Evolutionary conservation across 2,797 vertebrate species (phyloP), one percentile per base, ranked within the genome.

Genomic region (Notolepis coatsorum): DNA sequence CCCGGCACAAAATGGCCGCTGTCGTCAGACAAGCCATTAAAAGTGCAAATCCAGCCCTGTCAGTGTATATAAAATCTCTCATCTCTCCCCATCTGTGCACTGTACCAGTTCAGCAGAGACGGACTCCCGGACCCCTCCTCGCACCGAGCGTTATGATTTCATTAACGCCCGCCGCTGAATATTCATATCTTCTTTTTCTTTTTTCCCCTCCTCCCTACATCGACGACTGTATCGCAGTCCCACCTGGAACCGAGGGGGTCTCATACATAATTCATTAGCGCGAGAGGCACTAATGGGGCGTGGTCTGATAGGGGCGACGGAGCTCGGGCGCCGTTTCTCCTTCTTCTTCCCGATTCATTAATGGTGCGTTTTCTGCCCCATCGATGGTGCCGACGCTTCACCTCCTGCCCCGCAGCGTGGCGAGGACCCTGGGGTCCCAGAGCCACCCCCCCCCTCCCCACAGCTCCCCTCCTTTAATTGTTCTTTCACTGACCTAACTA

Each of bases 51-150:
- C 79, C 82, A 86, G 74, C 83, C 90, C 86, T 93, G 90, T 93
- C 91, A 92, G 80, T 87, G 87, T 88, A 88, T 84, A 92, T 92
- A 90, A 89, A 89, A 82, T 82, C 85, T 84, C 84, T 90, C 86
- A 91, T 93, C 89, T 91, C 88, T 93, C 90, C 87, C 90, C 86
- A 92, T 92, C 91, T 91, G 89, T 79, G 82, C 86, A 89, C 89
- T 90, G 86, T 83, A 91, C 67, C 85, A 86, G 88, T 88, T 88
- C 82, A 78, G 84, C 84, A 75, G 84, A 82, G 73, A 85, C 76
- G 77, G 85, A 89, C 82, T 86, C 86, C 31, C 28, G 33, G 81
- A 91, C 82, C 87, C 85, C 87, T n/a, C n/a, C n/a, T n/a, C 85
- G 82, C 78, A 85, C 87, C 84, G 84, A 90, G 90, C 86, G 71